phyloP scores from a whole-genome alignment of 2,797 vertebrate species.

The Notolepis coatsorum region DNA sequence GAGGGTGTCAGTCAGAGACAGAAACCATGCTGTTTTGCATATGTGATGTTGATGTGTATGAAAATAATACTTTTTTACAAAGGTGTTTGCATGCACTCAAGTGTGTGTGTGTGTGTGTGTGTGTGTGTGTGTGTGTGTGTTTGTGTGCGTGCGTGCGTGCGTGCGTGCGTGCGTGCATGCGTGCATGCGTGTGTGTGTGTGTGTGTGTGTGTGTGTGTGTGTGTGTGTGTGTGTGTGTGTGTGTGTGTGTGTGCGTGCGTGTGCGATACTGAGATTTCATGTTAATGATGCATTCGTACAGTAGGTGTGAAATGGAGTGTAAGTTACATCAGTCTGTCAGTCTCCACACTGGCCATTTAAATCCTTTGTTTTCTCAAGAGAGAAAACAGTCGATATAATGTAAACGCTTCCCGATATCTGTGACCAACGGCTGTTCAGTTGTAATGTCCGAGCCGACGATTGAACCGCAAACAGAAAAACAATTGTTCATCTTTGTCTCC shows the following conservation, averaged over 20 bases:
- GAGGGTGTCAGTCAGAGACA: constrained; percentile 38
- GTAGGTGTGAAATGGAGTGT: constrained; percentile 55
- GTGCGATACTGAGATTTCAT: constrained; percentile 59
- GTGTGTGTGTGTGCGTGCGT: constrained; percentile 44
- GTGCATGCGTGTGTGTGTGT: not conserved
- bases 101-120: constrained; percentile 1
- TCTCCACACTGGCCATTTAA: constrained; percentile 57
- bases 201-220: not conserved
- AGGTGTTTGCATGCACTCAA: not conserved
- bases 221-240: not conserved
- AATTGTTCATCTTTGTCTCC: not conserved
- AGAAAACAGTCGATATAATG: constrained; percentile 44
- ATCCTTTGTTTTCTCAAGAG: constrained; percentile 56
- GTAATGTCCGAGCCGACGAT: constrained; percentile 15
- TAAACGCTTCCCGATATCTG: constrained; percentile 27
- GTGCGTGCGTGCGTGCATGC: not conserved
- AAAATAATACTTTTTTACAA: constrained; percentile 22
- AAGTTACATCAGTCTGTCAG: constrained; percentile 62
- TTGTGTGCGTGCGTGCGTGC: not conserved
- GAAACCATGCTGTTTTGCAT: constrained; percentile 38
- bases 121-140: not conserved
- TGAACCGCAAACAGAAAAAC: constrained; percentile 6
- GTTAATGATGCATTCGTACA: constrained; percentile 49
- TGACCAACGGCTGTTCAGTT: constrained; percentile 16
- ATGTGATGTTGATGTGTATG: constrained; percentile 16